A percentile compares a stretch with the other conserved stretches of the same genome.
phyloP scores from a whole-genome alignment of 2,797 vertebrate species.

The Antennarius maculatus region DNA sequence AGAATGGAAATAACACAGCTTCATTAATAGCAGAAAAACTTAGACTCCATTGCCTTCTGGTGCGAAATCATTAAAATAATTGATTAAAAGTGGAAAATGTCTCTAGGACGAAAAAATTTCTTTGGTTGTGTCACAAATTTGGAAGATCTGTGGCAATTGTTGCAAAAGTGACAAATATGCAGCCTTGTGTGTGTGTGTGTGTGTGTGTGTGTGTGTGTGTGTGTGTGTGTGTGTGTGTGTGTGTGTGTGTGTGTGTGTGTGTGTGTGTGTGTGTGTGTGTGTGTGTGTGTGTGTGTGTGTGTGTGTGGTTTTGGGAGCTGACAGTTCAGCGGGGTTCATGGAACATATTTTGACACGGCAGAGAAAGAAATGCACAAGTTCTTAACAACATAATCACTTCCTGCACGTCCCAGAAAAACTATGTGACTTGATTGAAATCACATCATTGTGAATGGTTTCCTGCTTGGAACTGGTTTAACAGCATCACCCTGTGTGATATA shows the following conservation, averaged over 20 bases:
- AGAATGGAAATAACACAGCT: constrained; percentile 12
- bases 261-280: no score
- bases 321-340: no score
- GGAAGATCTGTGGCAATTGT: no score
- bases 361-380: constrained; percentile 22
- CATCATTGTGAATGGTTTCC: constrained; percentile 29
- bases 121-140: not conserved
- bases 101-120: not conserved
- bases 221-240: no score
- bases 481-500: not conserved
- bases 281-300: no score
- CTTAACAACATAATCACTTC: no score
- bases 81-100: not conserved
- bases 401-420: not conserved
- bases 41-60: not conserved
- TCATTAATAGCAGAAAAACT: constrained; percentile 19
- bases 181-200: no score
- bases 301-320: no score
- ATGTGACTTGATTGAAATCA: constrained; percentile 27
- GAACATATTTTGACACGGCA: constrained; percentile 15
- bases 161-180: not conserved
- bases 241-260: no score
- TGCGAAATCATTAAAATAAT: constrained; percentile 8
- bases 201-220: no score
- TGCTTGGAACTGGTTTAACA: constrained; percentile 2